Evolutionary conservation across 2,113 vertebrate genomes (phyloP).

Genomic region (Hyaena hyaena): DNA sequence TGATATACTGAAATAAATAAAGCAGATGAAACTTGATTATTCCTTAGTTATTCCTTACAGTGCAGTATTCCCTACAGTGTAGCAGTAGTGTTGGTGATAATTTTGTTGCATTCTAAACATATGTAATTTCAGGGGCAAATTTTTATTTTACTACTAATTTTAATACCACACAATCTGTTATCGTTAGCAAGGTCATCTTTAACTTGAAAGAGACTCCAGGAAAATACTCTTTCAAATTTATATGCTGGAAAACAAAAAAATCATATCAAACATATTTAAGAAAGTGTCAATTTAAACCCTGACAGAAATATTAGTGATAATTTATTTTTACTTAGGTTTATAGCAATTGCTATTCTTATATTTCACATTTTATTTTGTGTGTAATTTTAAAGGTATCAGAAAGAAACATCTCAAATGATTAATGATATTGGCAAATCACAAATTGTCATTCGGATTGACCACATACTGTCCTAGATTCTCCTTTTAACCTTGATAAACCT

Average conservation of each 20-base stretch:
- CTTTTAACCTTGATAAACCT: conserved; percentile 30
- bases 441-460: neutral
- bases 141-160: neutral
- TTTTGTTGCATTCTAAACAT: neutral
- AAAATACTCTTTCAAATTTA: neutral
- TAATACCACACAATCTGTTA: neutral
- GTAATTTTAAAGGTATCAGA: neutral
- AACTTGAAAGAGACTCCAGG: neutral
- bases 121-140: neutral
- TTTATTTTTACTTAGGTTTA: neutral
- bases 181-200: neutral
- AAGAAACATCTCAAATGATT: neutral
- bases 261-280: neutral
- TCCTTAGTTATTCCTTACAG: neutral
- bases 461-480: neutral
- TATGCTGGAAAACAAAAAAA: neutral
- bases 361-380: neutral
- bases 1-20: neutral
- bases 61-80: neutral
- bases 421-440: neutral
- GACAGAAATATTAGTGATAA: neutral
- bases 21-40: neutral
- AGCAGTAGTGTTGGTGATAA: neutral
- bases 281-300: neutral
- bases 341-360: neutral